phyloP scores from a whole-genome alignment of 2,888 invertebrate genomes.

The Cephus runcator region DNA sequence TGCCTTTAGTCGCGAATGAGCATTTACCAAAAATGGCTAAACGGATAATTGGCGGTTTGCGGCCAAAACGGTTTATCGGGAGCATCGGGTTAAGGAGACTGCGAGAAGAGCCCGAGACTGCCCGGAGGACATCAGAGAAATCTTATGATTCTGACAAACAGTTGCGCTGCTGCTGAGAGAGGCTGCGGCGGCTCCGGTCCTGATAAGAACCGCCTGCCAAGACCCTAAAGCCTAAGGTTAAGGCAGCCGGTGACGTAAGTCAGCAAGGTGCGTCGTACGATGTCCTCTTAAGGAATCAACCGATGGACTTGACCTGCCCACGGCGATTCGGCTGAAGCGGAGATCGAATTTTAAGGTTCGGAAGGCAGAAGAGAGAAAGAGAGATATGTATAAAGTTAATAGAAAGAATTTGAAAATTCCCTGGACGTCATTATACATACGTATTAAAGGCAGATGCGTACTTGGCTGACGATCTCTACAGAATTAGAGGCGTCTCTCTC shows the following conservation, averaged over 20 bases:
- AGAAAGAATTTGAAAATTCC: not conserved
- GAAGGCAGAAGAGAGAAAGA: too few relatives aligned
- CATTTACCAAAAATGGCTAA: not conserved
- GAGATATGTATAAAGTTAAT: too few relatives aligned
- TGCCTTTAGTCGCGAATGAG: not conserved
- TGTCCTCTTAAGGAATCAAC: constrained; percentile 34
- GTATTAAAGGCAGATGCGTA: not conserved
- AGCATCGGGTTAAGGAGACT: not conserved
- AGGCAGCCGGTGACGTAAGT: constrained; percentile 21
- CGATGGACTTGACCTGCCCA: constrained; percentile 32
- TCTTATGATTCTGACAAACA: not conserved
- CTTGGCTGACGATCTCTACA: not conserved
- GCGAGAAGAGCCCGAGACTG: not conserved
- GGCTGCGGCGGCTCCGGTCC: not conserved
- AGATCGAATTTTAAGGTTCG: not conserved
- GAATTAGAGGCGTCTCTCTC: not conserved
- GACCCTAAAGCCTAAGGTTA: not conserved
- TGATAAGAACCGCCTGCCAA: not conserved
- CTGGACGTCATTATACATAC: not conserved
- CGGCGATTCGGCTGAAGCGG: constrained; percentile 12
- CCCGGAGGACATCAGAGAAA: not conserved
- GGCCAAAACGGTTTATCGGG: not conserved
- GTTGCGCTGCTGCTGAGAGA: not conserved
- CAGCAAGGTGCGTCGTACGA: constrained; percentile 22
- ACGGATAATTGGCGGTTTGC: not conserved